phyloP scores from a whole-genome alignment of 2,888 invertebrate genomes.

The Cylloceria caligata region DNA sequence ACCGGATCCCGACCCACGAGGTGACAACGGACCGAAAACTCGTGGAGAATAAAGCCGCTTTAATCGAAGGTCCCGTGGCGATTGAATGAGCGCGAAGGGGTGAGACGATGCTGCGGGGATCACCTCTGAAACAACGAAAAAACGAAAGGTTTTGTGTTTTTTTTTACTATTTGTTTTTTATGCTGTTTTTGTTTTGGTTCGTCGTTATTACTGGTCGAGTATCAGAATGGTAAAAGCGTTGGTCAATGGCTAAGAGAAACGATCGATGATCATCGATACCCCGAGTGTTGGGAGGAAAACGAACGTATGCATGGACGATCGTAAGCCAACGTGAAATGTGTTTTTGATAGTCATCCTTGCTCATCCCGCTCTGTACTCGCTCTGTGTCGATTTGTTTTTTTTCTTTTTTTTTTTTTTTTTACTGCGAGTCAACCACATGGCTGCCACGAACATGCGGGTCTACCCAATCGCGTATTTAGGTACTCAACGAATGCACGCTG shows the following conservation, averaged over 20 bases:
- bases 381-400: neutral
- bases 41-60: slow-evolving; percentile 62
- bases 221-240: neutral
- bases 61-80: slow-evolving; percentile 61
- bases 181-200: slow-evolving; percentile 7
- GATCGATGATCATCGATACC: slow-evolving; percentile 52
- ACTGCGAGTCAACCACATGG: neutral
- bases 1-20: neutral
- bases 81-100: slow-evolving; percentile 19
- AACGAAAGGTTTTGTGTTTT: slow-evolving; percentile 4
- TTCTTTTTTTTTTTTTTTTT: slow-evolving; percentile 1
- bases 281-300: neutral
- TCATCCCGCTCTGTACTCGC: neutral
- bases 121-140: slow-evolving; percentile 35
- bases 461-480: slow-evolving; percentile 1
- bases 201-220: slow-evolving; percentile 46
- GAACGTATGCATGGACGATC: neutral
- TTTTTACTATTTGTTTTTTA: slow-evolving; percentile 17
- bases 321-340: slow-evolving; percentile 7
- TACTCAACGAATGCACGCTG: too few relatives aligned
- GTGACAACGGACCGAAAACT: slow-evolving; percentile 54
- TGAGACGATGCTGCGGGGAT: neutral
- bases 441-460: slow-evolving; percentile 25
- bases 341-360: neutral
- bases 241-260: slow-evolving; percentile 26